Percentiles rank a stretch among this genome's conserved stretches.
Evolutionary conservation across 2,113 vertebrate genomes (phyloP).

Genomic region (Engraulis encrasicolus): DNA sequence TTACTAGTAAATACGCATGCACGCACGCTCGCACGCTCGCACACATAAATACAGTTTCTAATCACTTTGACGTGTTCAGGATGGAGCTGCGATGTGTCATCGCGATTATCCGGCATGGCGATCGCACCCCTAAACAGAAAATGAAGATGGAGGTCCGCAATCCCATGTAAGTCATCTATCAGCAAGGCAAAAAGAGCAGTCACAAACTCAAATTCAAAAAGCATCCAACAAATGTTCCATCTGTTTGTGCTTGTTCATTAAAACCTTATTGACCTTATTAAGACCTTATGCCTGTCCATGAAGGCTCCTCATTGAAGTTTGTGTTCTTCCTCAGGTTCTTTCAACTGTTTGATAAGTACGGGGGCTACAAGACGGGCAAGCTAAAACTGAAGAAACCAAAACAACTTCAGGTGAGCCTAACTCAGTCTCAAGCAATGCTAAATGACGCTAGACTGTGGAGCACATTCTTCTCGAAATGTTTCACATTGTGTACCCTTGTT

Average conservation of each 20-base stretch:
- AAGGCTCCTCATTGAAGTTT: neutral
- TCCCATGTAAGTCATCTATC: conserved; percentile 77
- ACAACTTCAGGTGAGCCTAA: conserved; percentile 86
- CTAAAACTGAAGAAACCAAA: conserved; percentile 96
- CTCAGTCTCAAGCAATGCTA: too few species aligned
- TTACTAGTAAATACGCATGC: neutral
- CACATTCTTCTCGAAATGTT: too few species aligned
- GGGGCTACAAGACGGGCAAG: conserved; percentile 96
- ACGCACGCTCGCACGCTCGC: neutral
- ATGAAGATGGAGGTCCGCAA: conserved; percentile 99
- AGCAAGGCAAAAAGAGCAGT: neutral
- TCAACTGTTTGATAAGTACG: conserved; percentile 94
- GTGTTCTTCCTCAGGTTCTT: conserved; percentile 83
- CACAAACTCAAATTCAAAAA: neutral
- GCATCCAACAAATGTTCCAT: neutral
- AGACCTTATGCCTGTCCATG: neutral
- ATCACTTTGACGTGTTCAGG: conserved; percentile 67
- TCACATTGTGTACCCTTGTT: too few species aligned
- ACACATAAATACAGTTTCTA: neutral
- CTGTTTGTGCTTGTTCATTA: neutral
- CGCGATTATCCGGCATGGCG: conserved; percentile 94
- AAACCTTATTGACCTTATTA: too few species aligned
- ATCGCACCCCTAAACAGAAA: conserved; percentile 97
- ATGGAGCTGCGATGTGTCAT: conserved; percentile 99
- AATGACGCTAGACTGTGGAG: neutral